Percentiles rank a stretch among this genome's conserved stretches.
Conservation (phyloP, 2,797 vertebrate species). For the Urosaurus nigricauda region DNA sequence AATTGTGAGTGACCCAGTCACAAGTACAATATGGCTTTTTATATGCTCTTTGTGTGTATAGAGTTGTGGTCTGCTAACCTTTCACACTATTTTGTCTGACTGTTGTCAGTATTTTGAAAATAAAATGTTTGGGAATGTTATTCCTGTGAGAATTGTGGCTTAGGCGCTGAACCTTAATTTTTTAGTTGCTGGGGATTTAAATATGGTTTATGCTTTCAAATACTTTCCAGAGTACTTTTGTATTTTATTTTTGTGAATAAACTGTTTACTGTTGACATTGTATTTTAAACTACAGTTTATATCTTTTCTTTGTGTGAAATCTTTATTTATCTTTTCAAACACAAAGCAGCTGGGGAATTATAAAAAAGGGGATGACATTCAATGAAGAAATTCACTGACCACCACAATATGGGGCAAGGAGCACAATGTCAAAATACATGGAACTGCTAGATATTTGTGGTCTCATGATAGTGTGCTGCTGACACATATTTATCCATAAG, state of each 20-base stretch:
- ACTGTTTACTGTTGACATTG: background rate
- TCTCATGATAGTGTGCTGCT: background rate
- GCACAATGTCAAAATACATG: too few species aligned
- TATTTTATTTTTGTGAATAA: conserved; percentile 56
- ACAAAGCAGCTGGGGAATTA: background rate
- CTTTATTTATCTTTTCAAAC: background rate
- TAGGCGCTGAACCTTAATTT: conserved; percentile 28
- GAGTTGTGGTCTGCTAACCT: background rate
- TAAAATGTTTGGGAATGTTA: background rate
- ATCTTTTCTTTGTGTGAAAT: background rate
- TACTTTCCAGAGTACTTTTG: conserved; percentile 32
- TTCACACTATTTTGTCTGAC: background rate
- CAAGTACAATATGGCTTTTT: conserved; percentile 22
- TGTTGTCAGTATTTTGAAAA: background rate
- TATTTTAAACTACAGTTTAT: background rate
- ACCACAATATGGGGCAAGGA: background rate
- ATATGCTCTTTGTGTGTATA: background rate
- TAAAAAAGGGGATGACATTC: background rate
- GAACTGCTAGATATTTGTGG: background rate
- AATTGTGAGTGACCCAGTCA: background rate
- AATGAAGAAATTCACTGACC: background rate
- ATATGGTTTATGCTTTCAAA: conserved; percentile 6
- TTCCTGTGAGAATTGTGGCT: background rate
- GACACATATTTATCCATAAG: background rate
- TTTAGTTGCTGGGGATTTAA: background rate